phyloP scores from a whole-genome alignment of 2,113 vertebrate genomes.

The Siniperca knerii region DNA sequence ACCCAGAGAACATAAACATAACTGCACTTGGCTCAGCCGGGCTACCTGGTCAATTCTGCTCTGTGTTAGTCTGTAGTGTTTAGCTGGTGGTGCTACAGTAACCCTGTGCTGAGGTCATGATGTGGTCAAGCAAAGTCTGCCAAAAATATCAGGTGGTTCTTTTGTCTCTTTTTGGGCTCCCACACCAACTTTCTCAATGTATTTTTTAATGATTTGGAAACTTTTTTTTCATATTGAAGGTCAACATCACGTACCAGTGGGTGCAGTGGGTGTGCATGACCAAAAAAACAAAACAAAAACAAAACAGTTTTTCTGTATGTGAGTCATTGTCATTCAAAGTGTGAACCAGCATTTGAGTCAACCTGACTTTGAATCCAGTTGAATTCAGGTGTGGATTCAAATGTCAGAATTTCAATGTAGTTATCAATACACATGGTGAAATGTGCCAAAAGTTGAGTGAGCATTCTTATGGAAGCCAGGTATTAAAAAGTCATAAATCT shows the following conservation, averaged over 20 bases:
- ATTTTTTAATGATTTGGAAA: slow-evolving; percentile 39
- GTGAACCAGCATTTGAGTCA: background rate
- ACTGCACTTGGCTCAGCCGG: slow-evolving; percentile 74
- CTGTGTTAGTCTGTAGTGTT: slow-evolving; percentile 36
- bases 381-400: background rate
- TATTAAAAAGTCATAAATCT: slow-evolving; percentile 8
- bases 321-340: slow-evolving; percentile 1
- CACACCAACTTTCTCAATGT: slow-evolving; percentile 28
- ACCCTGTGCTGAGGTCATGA: slow-evolving; percentile 26
- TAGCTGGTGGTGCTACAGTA: slow-evolving; percentile 36
- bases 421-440: background rate
- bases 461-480: background rate
- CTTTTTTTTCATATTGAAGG: background rate
- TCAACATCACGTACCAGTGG: background rate
- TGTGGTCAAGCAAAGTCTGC: slow-evolving; percentile 18
- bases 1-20: slow-evolving; percentile 75
- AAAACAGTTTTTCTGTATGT: background rate
- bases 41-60: slow-evolving; percentile 54
- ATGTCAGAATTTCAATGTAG: background rate
- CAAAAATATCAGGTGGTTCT: slow-evolving; percentile 52
- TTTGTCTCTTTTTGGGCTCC: slow-evolving; percentile 26
- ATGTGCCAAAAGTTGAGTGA: background rate
- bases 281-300: background rate
- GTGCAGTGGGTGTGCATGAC: background rate
- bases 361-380: slow-evolving; percentile 3